phyloP scores from a whole-genome alignment of 30 jellyfish, hydroid and myxozoan species.

The Aurelia sp. region DNA sequence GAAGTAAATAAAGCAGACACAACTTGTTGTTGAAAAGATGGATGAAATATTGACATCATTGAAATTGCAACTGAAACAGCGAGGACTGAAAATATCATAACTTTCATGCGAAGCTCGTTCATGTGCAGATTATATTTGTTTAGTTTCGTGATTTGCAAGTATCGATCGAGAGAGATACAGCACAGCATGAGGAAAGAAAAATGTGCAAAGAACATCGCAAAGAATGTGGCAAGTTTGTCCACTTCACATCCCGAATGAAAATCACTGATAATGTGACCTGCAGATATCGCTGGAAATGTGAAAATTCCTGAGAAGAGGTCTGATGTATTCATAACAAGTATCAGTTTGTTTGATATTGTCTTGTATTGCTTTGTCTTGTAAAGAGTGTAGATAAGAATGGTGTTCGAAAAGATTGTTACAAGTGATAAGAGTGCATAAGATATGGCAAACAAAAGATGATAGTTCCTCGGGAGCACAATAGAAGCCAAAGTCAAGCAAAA shows the following conservation, averaged over 20 bases:
- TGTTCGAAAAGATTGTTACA: conserved; percentile 5
- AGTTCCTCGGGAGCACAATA: no score
- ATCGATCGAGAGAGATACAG: conserved; percentile 34
- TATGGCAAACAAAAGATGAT: no score
- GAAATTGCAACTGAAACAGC: conserved; percentile 13
- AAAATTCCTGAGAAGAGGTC: conserved; percentile 50
- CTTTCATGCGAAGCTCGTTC: conserved; percentile 48
- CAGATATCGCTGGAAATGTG: conserved; percentile 17
- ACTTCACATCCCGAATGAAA: conserved; percentile 4
- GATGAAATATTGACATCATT: not conserved
- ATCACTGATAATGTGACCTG: not conserved
- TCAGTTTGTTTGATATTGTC: conserved; percentile 42
- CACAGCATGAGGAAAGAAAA: conserved; percentile 53
- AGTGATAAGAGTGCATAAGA: not conserved
- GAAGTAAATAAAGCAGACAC: not conserved
- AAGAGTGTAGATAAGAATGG: conserved; percentile 44
- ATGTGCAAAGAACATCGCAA: conserved; percentile 11
- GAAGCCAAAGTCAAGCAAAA: no score
- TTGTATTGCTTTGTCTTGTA: conserved; percentile 48
- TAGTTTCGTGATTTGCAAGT: conserved; percentile 43
- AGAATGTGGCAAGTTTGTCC: conserved; percentile 11
- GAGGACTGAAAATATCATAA: conserved; percentile 12
- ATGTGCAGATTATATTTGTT: conserved; percentile 34
- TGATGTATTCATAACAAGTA: conserved; percentile 41
- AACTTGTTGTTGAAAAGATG: conserved; percentile 7